Evolutionary conservation across 2,113 vertebrate genomes (phyloP).

Genomic region (Pitta sordida): DNA sequence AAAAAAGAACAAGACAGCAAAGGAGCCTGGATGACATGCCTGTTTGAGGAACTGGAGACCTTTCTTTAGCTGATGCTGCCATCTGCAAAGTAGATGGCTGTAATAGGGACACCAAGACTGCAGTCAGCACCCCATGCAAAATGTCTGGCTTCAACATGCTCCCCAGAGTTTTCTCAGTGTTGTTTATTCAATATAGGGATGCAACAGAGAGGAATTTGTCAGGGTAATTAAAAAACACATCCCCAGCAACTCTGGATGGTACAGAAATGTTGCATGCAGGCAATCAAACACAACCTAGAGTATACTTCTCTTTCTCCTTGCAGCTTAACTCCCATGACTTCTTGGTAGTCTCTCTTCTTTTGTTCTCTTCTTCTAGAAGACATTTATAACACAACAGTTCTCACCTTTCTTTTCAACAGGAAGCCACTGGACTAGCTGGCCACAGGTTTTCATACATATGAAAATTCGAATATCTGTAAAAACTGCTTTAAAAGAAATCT

Average conservation of each 20-base stretch:
- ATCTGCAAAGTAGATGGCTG: not conserved
- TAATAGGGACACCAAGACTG: not conserved
- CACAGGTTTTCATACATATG: not conserved
- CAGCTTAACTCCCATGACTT: not conserved
- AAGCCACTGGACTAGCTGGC: not conserved
- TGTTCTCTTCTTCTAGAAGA: not conserved
- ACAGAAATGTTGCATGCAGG: not conserved
- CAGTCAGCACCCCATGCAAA: not conserved
- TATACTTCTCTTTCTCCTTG: not conserved
- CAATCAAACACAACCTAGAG: not conserved
- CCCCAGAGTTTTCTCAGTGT: not conserved
- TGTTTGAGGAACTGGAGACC: not conserved
- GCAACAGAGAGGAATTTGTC: not conserved
- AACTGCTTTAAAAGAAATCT: not conserved
- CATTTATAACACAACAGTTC: not conserved
- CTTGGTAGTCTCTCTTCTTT: not conserved
- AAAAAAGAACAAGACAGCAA: not conserved
- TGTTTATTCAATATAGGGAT: not conserved
- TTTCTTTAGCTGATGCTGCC: not conserved
- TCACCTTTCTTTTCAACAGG: not conserved
- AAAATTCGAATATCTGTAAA: not conserved
- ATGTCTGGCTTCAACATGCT: not conserved
- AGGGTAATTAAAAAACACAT: not conserved
- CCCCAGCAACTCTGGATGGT: not conserved
- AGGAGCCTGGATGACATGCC: not conserved